phyloP scores from a whole-genome alignment of 37 sponge, comb jelly and placozoan species.

The Ephydatia muelleri region DNA sequence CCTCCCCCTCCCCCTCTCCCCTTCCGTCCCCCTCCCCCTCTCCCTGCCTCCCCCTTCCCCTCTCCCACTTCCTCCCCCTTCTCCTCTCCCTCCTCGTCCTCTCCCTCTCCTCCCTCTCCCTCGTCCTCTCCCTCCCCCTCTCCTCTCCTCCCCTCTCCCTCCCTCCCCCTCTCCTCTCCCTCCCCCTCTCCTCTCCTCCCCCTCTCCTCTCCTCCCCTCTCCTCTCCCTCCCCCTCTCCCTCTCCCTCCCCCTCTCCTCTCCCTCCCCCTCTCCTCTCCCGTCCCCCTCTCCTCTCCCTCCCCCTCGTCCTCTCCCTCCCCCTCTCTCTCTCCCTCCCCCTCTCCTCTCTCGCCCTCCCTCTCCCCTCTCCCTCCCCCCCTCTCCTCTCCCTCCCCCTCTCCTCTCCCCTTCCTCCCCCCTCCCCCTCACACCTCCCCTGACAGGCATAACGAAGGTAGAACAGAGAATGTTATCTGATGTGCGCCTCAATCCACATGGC shows the following conservation, averaged over 20 bases:
- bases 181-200: neutral
- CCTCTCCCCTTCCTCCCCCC: too few relatives aligned
- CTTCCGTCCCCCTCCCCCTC: too few relatives aligned
- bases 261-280: too few relatives aligned
- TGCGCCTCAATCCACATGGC: too few relatives aligned
- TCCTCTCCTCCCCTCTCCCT: neutral
- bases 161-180: neutral
- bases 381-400: neutral
- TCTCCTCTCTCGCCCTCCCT: too few relatives aligned
- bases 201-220: too few relatives aligned
- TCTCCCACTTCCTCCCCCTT: neutral
- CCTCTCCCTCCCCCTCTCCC: neutral
- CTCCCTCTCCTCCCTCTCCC: constrained; percentile 19
- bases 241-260: neutral
- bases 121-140: neutral
- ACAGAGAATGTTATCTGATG: too few relatives aligned
- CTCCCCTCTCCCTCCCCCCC: neutral
- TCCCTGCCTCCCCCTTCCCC: constrained; percentile 18
- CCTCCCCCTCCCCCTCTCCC: too few relatives aligned
- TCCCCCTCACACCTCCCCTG: too few relatives aligned
- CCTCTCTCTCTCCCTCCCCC: neutral
- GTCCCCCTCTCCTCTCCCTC: too few relatives aligned
- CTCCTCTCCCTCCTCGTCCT: neutral
- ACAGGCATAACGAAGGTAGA: too few relatives aligned
- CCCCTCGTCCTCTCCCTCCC: neutral